Conservation (phyloP, 2,888 invertebrate species). For the Pseudococcus longispinus region DNA sequence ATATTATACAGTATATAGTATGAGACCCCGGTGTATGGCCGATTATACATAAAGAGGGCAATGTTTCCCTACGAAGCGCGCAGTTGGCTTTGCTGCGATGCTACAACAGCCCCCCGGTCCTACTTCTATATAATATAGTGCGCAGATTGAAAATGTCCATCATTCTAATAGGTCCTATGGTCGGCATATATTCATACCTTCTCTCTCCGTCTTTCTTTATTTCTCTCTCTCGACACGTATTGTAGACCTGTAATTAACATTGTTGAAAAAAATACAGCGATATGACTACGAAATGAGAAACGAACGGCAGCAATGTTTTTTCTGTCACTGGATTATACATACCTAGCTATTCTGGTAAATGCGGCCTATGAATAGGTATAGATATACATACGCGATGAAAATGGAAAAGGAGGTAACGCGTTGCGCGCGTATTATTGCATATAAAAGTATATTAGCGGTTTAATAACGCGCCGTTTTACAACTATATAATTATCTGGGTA, state of each 20-base stretch:
- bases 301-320: constrained; percentile 49
- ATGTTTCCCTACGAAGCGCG: not conserved
- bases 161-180: constrained; percentile 21
- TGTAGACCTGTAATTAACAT: constrained; percentile 45
- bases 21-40: not conserved
- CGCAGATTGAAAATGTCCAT: constrained; percentile 50
- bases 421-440: not conserved
- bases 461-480: constrained; percentile 51
- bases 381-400: not conserved
- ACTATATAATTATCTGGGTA: constrained; percentile 43
- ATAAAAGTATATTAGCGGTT: constrained; percentile 30
- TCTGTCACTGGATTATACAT: constrained; percentile 35
- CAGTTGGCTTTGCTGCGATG: not conserved
- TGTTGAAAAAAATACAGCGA: not conserved
- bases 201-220: no score
- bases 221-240: not conserved
- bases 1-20: not conserved
- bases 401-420: not conserved
- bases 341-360: not conserved
- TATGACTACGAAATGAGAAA: constrained; percentile 19
- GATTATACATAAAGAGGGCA: not conserved
- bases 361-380: not conserved
- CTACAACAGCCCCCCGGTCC: not conserved
- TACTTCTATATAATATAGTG: not conserved
- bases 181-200: not conserved